Base-by-base conservation (phyloP, 2,888 invertebrate genomes). In the Laspeyria flexula region DNA sequence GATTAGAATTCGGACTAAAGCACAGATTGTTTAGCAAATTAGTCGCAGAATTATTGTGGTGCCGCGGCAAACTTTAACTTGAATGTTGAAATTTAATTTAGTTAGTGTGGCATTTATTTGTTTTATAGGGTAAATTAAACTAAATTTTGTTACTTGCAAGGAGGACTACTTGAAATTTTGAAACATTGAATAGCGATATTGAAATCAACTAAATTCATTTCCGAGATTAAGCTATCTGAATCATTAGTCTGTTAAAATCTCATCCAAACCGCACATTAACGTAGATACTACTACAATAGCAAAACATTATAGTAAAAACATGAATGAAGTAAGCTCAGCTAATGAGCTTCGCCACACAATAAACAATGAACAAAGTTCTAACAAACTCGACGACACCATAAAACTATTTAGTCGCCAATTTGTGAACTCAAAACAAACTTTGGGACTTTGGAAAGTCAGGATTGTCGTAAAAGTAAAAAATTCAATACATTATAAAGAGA, bases 391-490 rank as follows among this genome's bases (percentile, higher is more conserved):
- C 58, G 60, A 56, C 56, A 65, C 49, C 61, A 39, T 61, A 43
- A 63, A 60, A 58, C 57, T 58, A 64, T 64, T 72, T 64, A 66
- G 60, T 58, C 31, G 43, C 46, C 58, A 49, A 70, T 63, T 70
- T 62, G 47, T 44, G 40, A 35, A 73, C 62, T 65, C 68, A 75
- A 80, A 79, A 81, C 76, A 81, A 75, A 73, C 65, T 65, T 63
- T 54, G 70, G 43, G 73, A 51, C 61, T 64, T 60, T 71, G 71
- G 80, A 80, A 79, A 81, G 77, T 73, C 65, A 42, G 48, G 59
- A 65, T 62, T 43, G 56, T 70, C 56, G 66, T 63, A 76, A 79
- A 75, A 55, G 25, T 18, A 21, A 51, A 33, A 43, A 64, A 61
- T 59, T 55, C 56, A 60, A 72, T 71, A 65, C 62, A 72, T 77